Base-by-base conservation (phyloP, 2,113 vertebrate species). In the Arenaria interpres region DNA sequence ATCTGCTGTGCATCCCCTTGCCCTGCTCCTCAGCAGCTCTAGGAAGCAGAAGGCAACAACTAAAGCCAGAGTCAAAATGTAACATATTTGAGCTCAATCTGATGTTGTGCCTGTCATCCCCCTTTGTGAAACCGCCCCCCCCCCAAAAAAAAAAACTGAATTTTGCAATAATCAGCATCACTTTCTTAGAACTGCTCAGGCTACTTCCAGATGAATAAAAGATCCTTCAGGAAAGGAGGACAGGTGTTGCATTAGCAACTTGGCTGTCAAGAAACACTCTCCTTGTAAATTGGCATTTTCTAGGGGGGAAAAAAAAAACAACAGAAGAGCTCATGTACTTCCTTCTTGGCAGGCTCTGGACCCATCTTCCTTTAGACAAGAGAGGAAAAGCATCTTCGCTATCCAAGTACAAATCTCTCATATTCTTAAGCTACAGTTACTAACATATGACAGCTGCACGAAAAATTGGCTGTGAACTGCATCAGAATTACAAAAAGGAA, bases 281-380 rank as follows among this genome's bases (percentile, higher is more conserved):
- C 64, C 56, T 54, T 75, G 71, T 89, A 93, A 94, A 76, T 48
- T 90, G 91, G 85, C 89, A 92, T 96, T 84, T 97, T 85, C 69
- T 73, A 92, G 51, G 57, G 33, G n/a, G 60, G 60, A 83, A 90
- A 71, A 81, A 89, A 91, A 63, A 59, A 57, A 4, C 33, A n/a
- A 10, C 59, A 92, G 82, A 87, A 75, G 53, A 94, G 81, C 85
- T 90, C 73, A 25, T 84, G 64, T 77, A 69, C 63, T 95, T 90
- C 94, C 93, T 92, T 93, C 89, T 95, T 96, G 89, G 95, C 96
- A 95, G 59, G 84, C 77, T 82, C 80, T 75, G 63, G 67, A 95
- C 54, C 87, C 67, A 80, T 87, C 92, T 91, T 95, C 74, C 93
- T 74, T 79, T 23, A 89, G 89, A 74, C n/a, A 90, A 41, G 80